Evolutionary conservation across 2,888 invertebrate species (phyloP).

Genomic region (Tridacna crocea): DNA sequence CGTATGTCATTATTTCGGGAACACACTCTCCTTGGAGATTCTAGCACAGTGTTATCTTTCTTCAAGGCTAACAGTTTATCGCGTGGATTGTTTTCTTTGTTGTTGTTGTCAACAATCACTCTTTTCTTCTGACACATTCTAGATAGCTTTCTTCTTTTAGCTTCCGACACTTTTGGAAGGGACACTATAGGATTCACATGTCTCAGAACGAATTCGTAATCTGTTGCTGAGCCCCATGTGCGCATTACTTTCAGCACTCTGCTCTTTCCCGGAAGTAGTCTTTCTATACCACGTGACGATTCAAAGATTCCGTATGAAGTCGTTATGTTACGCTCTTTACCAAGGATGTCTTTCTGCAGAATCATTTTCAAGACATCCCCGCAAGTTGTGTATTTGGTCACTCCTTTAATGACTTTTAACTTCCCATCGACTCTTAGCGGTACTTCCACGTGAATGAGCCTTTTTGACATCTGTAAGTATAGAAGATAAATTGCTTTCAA

Average conservation of each 20-base stretch:
- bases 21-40: not conserved
- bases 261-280: conserved; percentile 53
- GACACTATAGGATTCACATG: conserved; percentile 45
- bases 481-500: not conserved
- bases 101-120: not conserved
- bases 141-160: conserved; percentile 52
- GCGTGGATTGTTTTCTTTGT: conserved; percentile 10
- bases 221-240: conserved; percentile 51
- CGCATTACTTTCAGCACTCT: conserved; percentile 52
- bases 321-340: conserved; percentile 29
- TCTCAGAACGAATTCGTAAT: conserved; percentile 50
- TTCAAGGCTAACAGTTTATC: no score
- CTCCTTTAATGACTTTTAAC: conserved; percentile 50
- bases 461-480: conserved; percentile 51
- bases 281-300: conserved; percentile 56
- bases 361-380: conserved; percentile 63
- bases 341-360: conserved; percentile 38
- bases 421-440: conserved; percentile 43
- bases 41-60: not conserved
- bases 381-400: conserved; percentile 57
- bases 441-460: conserved; percentile 35
- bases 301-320: conserved; percentile 56
- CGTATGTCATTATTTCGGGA: not conserved
- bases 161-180: conserved; percentile 53
- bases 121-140: conserved; percentile 3